Percentiles rank a stretch among this genome's conserved stretches.
Conservation (phyloP, 2,113 vertebrate species). For the Phrynosoma platyrhinos region DNA sequence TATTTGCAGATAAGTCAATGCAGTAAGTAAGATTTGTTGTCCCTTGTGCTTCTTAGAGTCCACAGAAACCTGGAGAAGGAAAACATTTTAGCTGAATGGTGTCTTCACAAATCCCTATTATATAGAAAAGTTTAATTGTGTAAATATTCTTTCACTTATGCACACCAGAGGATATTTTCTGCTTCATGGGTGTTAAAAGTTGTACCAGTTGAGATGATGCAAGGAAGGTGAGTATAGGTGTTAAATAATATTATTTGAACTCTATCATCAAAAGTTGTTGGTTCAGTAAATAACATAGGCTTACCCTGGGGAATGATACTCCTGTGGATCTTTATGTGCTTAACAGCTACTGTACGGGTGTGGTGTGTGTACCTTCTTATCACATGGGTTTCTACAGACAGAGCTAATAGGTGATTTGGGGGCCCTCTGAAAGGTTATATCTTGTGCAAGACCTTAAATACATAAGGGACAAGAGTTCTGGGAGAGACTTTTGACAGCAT, state of each 20-base stretch:
- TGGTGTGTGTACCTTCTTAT: not conserved
- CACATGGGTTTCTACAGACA: too few relatives aligned
- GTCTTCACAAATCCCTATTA: not conserved
- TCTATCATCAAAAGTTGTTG: not conserved
- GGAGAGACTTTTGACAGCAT: not conserved
- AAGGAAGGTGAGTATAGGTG: not conserved
- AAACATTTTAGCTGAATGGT: not conserved
- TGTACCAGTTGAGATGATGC: too few relatives aligned
- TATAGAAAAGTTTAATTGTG: not conserved
- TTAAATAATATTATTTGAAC: not conserved
- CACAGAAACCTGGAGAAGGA: not conserved
- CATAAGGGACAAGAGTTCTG: not conserved
- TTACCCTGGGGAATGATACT: not conserved
- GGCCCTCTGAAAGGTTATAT: not conserved
- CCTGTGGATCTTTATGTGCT: not conserved
- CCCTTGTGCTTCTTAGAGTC: conserved; percentile 19
- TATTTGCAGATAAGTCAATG: conserved; percentile 82
- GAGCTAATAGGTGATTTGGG: not conserved
- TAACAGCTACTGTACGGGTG: too few relatives aligned
- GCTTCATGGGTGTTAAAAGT: not conserved
- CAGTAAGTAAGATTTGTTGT: conserved; percentile 63
- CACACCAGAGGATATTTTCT: not conserved
- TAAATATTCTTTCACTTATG: not conserved
- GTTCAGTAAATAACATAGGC: not conserved
- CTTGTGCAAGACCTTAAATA: conserved; percentile 13